Conservation (phyloP, 1,140 invertebrate species). For the Chrysopa pallens region DNA sequence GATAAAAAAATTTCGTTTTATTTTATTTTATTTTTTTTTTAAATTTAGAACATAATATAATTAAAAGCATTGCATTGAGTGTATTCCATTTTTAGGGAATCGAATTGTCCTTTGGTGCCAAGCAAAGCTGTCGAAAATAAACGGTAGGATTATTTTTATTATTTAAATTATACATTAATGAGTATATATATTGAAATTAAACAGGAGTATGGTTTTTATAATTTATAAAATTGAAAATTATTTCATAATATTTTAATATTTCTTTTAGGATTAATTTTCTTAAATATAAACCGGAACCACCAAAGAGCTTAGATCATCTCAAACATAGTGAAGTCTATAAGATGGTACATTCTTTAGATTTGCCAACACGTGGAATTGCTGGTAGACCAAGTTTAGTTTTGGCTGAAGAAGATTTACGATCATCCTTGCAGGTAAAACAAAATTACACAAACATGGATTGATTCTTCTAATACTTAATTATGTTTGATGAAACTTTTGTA, state of each 20-base stretch:
- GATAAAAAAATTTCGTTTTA: too few relatives aligned
- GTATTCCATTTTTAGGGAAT: slow-evolving; percentile 18
- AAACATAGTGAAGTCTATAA: slow-evolving; percentile 55
- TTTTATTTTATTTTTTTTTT: not conserved
- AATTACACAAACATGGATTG: too few relatives aligned
- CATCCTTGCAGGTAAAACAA: not conserved
- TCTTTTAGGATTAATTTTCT: slow-evolving; percentile 51
- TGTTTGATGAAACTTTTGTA: too few relatives aligned
- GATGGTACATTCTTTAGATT: slow-evolving; percentile 52
- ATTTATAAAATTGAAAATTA: not conserved
- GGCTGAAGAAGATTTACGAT: slow-evolving; percentile 38
- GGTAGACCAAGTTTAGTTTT: slow-evolving; percentile 39
- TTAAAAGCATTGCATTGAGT: not conserved
- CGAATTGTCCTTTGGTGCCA: slow-evolving; percentile 21
- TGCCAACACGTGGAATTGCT: slow-evolving; percentile 41
- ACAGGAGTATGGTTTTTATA: not conserved
- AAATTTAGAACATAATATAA: not conserved
- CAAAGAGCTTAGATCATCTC: slow-evolving; percentile 44
- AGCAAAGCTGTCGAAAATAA: slow-evolving; percentile 5
- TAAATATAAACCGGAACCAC: slow-evolving; percentile 51
- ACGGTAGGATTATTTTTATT: slow-evolving; percentile 3
- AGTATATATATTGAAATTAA: slow-evolving; percentile 1
- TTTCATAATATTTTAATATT: not conserved
- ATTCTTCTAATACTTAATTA: too few relatives aligned
- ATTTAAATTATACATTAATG: not conserved